Evolutionary conservation across 2,797 vertebrate genomes (phyloP), one percentile per base, ranked within the genome.

Genomic region (Neopelma chrysocephalum): DNA sequence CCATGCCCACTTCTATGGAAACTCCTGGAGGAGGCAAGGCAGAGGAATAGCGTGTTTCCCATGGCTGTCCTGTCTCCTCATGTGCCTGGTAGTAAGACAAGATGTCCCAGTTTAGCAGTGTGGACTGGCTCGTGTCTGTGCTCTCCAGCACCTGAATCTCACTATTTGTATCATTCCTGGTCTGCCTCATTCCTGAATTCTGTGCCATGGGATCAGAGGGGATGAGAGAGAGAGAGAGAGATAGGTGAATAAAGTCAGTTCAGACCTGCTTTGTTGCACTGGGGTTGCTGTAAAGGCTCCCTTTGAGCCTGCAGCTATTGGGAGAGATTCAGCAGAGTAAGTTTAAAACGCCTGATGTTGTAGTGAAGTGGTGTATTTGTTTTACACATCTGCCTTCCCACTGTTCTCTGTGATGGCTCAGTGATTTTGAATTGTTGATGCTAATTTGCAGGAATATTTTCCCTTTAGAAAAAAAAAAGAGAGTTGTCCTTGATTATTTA

Each of bases 1-100:
- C 21, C 2, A 0, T 19, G 48, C 26, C 34, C 3, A 2, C 20
- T 17, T 25, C 23, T 20, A 8, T 70, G 38, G 18, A 31, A 38
- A 5, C 9, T 17, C 32, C 6, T 23, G 75, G 31, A 42, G 61
- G 32, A 50, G 62, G 15, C 58, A 31, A 31, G 23, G 23, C 23
- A 47, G 36, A 40, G 60, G 54, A 73, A 14, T 4, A 31, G n/a
- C 3, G 3, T 10, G 8, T 61, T 50, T 38, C 15, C 56, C 8
- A 3, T 5, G 32, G 40, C 47, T 38, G 10, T 61, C 13, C 45
- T 21, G 14, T 31, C 31, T 47, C 38, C 48, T 18, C 5, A 0
- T 31, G 51, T 66, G 27, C 47, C 47, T 66, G 66, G 16, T 6
- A 42, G 42, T 6, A 22, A 34, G 20, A 16, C 0, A 3, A 3